phyloP scores from a whole-genome alignment of 1,140 invertebrate genomes.

The Aethina tumida region DNA sequence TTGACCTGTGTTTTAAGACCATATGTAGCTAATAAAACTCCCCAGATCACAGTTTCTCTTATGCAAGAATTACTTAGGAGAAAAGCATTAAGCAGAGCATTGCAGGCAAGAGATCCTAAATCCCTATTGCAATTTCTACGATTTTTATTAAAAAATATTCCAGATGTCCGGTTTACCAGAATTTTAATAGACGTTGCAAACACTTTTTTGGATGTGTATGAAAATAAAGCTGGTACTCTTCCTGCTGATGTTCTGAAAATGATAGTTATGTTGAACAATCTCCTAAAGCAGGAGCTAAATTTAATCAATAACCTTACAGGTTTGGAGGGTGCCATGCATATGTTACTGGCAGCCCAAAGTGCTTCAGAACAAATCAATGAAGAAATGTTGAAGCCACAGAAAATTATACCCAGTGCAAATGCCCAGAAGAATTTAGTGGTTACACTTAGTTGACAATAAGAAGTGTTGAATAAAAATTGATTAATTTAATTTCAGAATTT shows the following conservation, averaged over 20 bases:
- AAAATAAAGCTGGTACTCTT: slow-evolving; percentile 45
- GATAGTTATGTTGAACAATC: slow-evolving; percentile 47
- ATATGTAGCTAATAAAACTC: slow-evolving; percentile 50
- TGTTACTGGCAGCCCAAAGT: slow-evolving; percentile 51
- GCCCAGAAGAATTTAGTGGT: slow-evolving; percentile 52
- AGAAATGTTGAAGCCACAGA: slow-evolving; percentile 29
- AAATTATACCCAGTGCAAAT: slow-evolving; percentile 44
- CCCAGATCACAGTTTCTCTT: slow-evolving; percentile 67
- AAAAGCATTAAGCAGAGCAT: slow-evolving; percentile 58
- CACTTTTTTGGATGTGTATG: slow-evolving; percentile 64
- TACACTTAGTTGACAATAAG: too few relatives aligned
- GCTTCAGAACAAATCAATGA: slow-evolving; percentile 27
- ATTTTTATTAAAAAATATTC: slow-evolving; percentile 68
- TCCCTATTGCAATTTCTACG: slow-evolving; percentile 55
- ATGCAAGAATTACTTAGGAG: slow-evolving; percentile 76
- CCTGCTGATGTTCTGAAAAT: slow-evolving; percentile 46
- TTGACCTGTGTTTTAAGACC: slow-evolving; percentile 59
- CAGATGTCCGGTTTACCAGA: slow-evolving; percentile 61
- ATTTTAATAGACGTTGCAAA: slow-evolving; percentile 63
- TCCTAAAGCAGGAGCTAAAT: slow-evolving; percentile 56
- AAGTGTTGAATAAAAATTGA: too few relatives aligned
- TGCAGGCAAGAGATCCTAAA: slow-evolving; percentile 57
- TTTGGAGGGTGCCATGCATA: slow-evolving; percentile 58
- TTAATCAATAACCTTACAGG: slow-evolving; percentile 49
- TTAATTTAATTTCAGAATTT: too few relatives aligned